Evolutionary conservation across 2,888 invertebrate genomes (phyloP), one percentile per base, ranked within the genome.

Genomic region (Yponomeuta cagnagella): DNA sequence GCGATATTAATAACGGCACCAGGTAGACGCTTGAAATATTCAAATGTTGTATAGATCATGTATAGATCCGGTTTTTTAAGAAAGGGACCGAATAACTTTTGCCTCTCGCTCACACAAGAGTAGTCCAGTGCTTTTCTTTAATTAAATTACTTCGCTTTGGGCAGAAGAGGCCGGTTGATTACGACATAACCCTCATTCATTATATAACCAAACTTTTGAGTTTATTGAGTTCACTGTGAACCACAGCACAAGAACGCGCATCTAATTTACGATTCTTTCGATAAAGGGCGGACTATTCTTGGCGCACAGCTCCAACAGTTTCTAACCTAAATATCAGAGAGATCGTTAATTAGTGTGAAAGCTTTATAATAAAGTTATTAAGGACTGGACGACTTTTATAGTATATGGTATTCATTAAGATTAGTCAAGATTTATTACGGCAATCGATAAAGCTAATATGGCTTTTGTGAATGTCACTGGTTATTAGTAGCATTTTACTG

Each of bases 341-440:
- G 78, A 80, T 80, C 75, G 79, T 82, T 86, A 88, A 88, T 89
- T 88, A 84, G 79, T 81, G 78, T 77, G 77, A 81, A 83, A 82
- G 80, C 76, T 82, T 72, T 70, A 80, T 85, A 82, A 84, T 86
- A 83, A 84, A 84, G 82, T 78, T 77, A 85, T 86, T 82, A 83
- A 81, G 82, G 80, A 78, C 82, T 79, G 76, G 82, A 79, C 80
- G 80, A 79, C 74, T 77, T 83, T 81, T 82, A 82, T 23, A 23
- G 23, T 23, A 23, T 23, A 23, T 82, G 78, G 79, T 76, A 78
- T 83, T 80, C 78, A 80, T 85, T 84, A 79, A 83, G 86, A 85
- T 85, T 81, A 58, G 52, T 58, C 15, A 58, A 58, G 52, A 58
- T 58, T 58, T 58, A 58, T 58, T 15, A 58, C 52, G 52, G 52